Percentiles rank a stretch among this genome's conserved stretches.
Conservation (phyloP, 1,140 invertebrate species). For the Caerostris extrusa region DNA sequence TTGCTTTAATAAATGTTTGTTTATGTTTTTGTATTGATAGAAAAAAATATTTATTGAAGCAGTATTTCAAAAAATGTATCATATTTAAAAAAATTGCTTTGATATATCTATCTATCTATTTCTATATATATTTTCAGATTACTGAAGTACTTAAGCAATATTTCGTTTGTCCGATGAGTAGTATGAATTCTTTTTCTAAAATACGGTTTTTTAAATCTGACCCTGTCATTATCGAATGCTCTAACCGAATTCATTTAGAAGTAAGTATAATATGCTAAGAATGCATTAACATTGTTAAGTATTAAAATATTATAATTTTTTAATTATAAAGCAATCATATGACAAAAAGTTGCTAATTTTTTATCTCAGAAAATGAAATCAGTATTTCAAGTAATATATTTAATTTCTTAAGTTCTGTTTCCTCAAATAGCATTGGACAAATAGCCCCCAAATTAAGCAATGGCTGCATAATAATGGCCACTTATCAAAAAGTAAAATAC, state of each 20-base stretch:
- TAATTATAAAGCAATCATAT: background rate
- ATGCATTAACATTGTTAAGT: background rate
- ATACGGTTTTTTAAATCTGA: slow-evolving; percentile 58
- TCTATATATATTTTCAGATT: slow-evolving; percentile 33
- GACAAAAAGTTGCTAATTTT: background rate
- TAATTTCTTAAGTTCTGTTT: background rate
- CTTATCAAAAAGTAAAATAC: background rate
- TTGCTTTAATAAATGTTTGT: too few relatives aligned
- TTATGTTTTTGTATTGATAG: too few relatives aligned
- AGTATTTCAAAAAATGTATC: too few relatives aligned
- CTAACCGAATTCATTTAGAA: slow-evolving; percentile 66
- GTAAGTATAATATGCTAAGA: slow-evolving; percentile 19
- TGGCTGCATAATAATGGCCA: background rate
- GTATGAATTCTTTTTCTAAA: slow-evolving; percentile 49
- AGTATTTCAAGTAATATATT: background rate
- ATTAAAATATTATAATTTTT: background rate
- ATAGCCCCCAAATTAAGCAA: too few relatives aligned
- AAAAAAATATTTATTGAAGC: too few relatives aligned
- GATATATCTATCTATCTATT: background rate
- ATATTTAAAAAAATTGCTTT: background rate
- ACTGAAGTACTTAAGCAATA: slow-evolving; percentile 52
- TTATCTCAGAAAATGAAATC: background rate
- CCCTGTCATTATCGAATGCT: slow-evolving; percentile 37
- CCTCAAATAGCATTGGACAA: background rate
- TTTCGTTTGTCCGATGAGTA: slow-evolving; percentile 61